Percentiles rank a stretch among this genome's conserved stretches.
Conservation (phyloP, 2,113 vertebrate species). For the Turnix velox region DNA sequence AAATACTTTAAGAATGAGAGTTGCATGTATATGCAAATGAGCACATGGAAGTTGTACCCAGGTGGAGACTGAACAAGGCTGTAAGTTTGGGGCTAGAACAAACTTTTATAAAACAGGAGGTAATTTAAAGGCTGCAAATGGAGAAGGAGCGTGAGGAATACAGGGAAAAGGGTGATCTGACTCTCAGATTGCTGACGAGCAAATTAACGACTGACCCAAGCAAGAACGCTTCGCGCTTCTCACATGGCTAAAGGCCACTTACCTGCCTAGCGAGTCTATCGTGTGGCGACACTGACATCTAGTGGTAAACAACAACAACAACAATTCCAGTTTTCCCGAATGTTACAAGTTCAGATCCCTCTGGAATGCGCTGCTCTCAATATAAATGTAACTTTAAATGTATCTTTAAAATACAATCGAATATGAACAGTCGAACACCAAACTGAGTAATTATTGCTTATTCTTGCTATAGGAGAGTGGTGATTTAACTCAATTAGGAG, state of each 20-base stretch:
- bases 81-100: neutral
- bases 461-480: neutral
- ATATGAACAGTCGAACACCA: neutral
- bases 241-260: neutral
- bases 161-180: neutral
- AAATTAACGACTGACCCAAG: neutral
- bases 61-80: neutral
- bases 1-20: neutral
- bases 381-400: neutral
- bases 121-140: neutral
- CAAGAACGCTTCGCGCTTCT: neutral
- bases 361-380: neutral
- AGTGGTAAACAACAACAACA: neutral
- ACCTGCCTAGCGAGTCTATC: rapidly evolving
- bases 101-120: neutral
- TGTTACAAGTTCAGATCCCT: neutral
- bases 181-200: neutral
- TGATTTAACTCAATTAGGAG: neutral
- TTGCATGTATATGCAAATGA: neutral
- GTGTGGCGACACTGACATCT: constrained; percentile 41
- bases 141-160: neutral
- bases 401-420: neutral
- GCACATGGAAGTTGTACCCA: neutral
- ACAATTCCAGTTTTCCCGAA: neutral
- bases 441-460: neutral